These are phyloP conservation scores for Clarias gariepinus DNA, from an alignment of 2,113 vertebrate genomes.

Conservation along the genomic window DNA sequence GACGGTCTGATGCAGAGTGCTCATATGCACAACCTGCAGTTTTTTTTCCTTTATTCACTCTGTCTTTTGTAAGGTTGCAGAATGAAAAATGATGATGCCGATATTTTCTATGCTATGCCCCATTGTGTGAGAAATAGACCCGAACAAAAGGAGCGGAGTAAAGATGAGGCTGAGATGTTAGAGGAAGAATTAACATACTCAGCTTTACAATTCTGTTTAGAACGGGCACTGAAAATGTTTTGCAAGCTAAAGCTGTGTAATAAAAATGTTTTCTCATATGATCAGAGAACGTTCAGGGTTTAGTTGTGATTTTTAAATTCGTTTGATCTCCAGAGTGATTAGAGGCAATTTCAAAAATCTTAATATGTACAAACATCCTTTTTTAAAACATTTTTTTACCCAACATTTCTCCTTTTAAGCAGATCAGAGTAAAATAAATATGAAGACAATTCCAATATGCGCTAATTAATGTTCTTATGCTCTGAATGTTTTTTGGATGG, in stretches of 20 bases:
- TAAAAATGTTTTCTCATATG: background rate
- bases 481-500: background rate
- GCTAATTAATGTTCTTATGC: background rate
- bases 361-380: background rate
- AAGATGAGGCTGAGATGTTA: background rate
- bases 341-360: background rate
- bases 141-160: background rate
- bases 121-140: background rate
- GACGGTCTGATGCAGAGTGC: slow-evolving; percentile 13
- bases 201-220: background rate
- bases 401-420: background rate
- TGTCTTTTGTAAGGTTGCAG: slow-evolving; percentile 1
- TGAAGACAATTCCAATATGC: background rate
- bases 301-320: background rate
- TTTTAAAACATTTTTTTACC: too few relatives aligned
- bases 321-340: background rate
- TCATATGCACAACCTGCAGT: background rate
- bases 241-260: background rate
- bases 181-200: background rate
- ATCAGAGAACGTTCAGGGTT: background rate
- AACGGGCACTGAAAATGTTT: background rate
- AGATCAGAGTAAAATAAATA: background rate
- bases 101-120: background rate
- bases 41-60: background rate
- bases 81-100: background rate